These are phyloP conservation scores for Leucoptera coffeella DNA, from an alignment of 2,888 invertebrate species.

Conservation along the genomic window DNA sequence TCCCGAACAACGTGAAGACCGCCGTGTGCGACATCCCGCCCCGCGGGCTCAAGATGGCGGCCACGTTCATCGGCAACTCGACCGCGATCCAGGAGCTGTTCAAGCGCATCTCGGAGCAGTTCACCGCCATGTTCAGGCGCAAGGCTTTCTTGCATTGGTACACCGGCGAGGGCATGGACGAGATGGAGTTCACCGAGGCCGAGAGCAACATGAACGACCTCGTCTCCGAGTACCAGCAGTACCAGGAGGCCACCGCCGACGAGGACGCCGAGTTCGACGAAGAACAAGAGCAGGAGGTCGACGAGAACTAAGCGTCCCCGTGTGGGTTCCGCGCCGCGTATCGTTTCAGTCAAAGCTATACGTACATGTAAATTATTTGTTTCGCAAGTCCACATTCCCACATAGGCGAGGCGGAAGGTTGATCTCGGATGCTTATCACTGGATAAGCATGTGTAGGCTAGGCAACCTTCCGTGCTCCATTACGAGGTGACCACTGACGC, in stretches of 20 bases:
- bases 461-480: too few species aligned
- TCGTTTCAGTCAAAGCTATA: too few species aligned
- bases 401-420: too few species aligned
- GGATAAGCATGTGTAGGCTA: too few species aligned
- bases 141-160: slow-evolving; percentile 99
- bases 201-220: slow-evolving; percentile 94
- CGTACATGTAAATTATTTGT: too few species aligned
- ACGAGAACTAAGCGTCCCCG: slow-evolving; percentile 59
- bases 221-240: slow-evolving; percentile 92
- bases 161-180: slow-evolving; percentile 95
- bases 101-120: slow-evolving; percentile 87
- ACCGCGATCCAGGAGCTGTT: slow-evolving; percentile 92
- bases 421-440: too few species aligned
- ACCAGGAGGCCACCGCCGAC: slow-evolving; percentile 84
- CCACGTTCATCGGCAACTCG: slow-evolving; percentile 90
- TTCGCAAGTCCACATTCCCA: too few species aligned
- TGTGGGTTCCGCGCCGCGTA: too few species aligned
- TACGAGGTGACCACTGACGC: too few species aligned
- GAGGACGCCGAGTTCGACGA: slow-evolving; percentile 80
- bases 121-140: slow-evolving; percentile 92
- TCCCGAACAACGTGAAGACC: slow-evolving; percentile 83
- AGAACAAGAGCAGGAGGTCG: slow-evolving; percentile 66
- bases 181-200: slow-evolving; percentile 94
- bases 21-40: slow-evolving; percentile 81
- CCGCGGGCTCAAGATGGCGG: slow-evolving; percentile 88